Conservation (phyloP, 1,140 invertebrate genomes). For the Zaprionus lachaisei region DNA sequence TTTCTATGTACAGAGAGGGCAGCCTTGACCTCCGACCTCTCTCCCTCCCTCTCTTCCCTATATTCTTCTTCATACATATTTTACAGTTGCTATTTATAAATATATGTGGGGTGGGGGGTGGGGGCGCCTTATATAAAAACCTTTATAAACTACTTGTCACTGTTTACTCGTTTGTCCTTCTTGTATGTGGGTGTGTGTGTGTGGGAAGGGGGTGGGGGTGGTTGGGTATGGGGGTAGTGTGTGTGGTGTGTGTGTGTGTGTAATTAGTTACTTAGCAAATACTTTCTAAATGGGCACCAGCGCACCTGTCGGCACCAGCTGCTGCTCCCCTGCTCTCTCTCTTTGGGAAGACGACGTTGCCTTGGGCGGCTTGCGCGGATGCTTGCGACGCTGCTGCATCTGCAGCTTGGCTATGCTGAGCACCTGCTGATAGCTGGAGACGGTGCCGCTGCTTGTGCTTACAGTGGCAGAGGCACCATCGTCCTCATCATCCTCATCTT, state of each 20-base stretch:
- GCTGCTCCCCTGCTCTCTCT: not conserved
- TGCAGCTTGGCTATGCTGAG: constrained; percentile 77
- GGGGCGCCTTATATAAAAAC: constrained; percentile 30
- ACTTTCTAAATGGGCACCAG: constrained; percentile 70
- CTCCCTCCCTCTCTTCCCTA: not conserved
- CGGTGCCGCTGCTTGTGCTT: constrained; percentile 67
- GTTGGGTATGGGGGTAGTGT: too few relatives aligned
- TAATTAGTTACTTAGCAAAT: constrained; percentile 62
- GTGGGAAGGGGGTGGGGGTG: not conserved
- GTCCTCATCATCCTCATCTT: constrained; percentile 64
- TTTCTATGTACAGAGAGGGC: constrained; percentile 25
- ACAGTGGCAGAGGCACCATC: constrained; percentile 50
- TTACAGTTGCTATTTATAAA: constrained; percentile 24
- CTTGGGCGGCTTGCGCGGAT: constrained; percentile 77
- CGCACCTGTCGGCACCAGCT: constrained; percentile 63
- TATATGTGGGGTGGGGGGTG: not conserved
- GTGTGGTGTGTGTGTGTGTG: not conserved
- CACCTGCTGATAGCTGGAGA: constrained; percentile 80
- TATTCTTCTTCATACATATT: constrained; percentile 7
- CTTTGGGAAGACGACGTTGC: not conserved
- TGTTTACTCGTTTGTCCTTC: constrained; percentile 79
- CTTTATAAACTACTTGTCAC: constrained; percentile 71
- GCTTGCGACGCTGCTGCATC: constrained; percentile 77
- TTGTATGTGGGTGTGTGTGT: constrained; percentile 1
- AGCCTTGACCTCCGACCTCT: not conserved